phyloP scores from a whole-genome alignment of 2,113 vertebrate species.

The Seriola rivoliana region DNA sequence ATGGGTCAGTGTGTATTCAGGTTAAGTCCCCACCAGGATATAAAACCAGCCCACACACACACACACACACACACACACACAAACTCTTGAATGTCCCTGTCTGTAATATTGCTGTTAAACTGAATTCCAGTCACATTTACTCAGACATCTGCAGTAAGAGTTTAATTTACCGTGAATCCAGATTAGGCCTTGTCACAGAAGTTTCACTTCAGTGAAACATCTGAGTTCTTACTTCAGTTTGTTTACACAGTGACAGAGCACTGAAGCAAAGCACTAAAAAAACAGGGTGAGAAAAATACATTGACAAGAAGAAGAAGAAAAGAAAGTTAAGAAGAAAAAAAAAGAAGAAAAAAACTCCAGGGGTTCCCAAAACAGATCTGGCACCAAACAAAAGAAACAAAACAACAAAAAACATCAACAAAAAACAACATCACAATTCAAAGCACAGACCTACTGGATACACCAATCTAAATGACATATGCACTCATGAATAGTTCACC shows the following conservation, averaged over 20 bases:
- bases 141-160: conserved; percentile 34
- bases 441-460: conserved; percentile 11
- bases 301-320: conserved; percentile 28
- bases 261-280: conserved; percentile 23
- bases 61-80: neutral
- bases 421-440: conserved; percentile 33
- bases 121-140: conserved; percentile 37
- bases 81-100: neutral
- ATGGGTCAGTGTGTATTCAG: too few relatives aligned
- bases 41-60: neutral
- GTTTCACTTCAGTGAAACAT: conserved; percentile 44
- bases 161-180: conserved; percentile 44
- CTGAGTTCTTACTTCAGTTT: conserved; percentile 40
- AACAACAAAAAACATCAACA: conserved; percentile 32
- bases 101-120: conserved; percentile 18
- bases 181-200: conserved; percentile 28
- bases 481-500: conserved; percentile 38
- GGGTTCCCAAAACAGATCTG: conserved; percentile 23
- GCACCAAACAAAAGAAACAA: conserved; percentile 12
- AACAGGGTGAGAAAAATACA: conserved; percentile 33
- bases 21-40: too few relatives aligned
- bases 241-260: conserved; percentile 30
- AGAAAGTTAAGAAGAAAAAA: conserved; percentile 22
- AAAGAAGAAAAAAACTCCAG: conserved; percentile 6
- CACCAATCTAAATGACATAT: conserved; percentile 21